phyloP scores from a whole-genome alignment of 2,797 vertebrate species.

The Acanthornis magna region DNA sequence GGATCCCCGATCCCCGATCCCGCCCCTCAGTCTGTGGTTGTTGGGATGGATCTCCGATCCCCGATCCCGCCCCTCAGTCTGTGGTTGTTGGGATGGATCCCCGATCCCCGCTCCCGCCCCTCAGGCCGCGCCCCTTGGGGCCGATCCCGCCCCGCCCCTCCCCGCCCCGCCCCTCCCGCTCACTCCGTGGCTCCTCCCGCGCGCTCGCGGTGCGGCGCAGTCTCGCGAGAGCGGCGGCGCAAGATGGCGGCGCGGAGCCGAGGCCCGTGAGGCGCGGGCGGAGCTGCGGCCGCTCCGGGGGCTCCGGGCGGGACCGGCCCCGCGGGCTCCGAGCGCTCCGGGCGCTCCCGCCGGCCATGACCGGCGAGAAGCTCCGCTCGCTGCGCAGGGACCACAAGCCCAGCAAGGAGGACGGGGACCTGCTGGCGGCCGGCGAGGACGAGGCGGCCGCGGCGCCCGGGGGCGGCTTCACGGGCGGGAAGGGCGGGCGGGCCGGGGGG shows the following conservation, averaged over 20 bases:
- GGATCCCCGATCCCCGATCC: too few species aligned
- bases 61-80: too few species aligned
- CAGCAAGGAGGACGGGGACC: slow-evolving; percentile 88
- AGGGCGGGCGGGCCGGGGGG: slow-evolving; percentile 66
- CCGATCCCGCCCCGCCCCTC: background rate
- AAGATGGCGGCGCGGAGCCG: background rate
- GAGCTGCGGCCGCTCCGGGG: background rate
- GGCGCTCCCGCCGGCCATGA: slow-evolving; percentile 79
- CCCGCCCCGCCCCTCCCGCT: background rate
- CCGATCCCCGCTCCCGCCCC: background rate
- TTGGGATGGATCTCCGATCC: too few species aligned
- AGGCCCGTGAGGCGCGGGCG: background rate
- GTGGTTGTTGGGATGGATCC: too few species aligned
- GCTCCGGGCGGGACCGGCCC: background rate
- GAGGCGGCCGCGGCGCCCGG: slow-evolving; percentile 86
- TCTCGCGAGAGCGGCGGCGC: background rate
- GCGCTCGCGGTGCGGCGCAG: background rate
- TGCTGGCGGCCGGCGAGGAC: slow-evolving; percentile 90
- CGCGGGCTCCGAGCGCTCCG: background rate
- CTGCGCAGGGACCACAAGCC: slow-evolving; percentile 91
- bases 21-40: too few species aligned
- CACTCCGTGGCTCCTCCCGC: background rate
- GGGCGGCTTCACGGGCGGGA: slow-evolving; percentile 79
- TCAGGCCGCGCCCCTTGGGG: background rate
- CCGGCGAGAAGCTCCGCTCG: slow-evolving; percentile 96